Evolutionary conservation across 2,113 vertebrate genomes (phyloP), one percentile per base, ranked within the genome.

Genomic region (Speoplatyrhinus poulsoni): DNA sequence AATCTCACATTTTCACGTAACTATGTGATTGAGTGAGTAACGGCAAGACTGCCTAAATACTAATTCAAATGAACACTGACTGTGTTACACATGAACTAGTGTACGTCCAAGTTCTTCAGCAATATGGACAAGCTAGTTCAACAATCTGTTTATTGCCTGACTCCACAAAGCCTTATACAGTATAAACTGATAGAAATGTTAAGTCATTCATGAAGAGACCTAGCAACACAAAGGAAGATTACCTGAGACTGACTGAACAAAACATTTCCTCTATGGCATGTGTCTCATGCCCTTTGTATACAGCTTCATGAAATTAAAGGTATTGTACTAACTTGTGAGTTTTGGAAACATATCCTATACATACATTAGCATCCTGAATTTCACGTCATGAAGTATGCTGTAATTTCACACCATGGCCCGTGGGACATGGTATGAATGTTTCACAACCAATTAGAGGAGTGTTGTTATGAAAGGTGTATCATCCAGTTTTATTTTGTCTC

Each of bases 61-160:
- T 72, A 65, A 67, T 26, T 26, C 26, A 78, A 76, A 70, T 72
- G 86, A 89, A 85, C 81, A 81, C 19, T 69, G 72, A 76, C 64
- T 59, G 13, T 87, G 84, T 85, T 87, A 74, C 84, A 74, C 36
- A 41, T 41, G 36, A 5, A 41, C 36, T 41, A 41, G 36, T 8
- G 36, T 41, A 41, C 7, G 0, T 41, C 36, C 36, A 41, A 41
- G 4, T 41, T 41, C 36, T 41, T 4, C 36, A 41, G 36, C 7
- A 41, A 41, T 7, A 41, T 41, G 36, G 36, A 41, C 36, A 6
- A 6, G 36, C 36, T 41, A 41, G 19, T 19, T 19, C 19, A 19
- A 19, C 19, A 19, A 19, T 41, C 36, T 41, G 36, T 41, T 41
- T 0, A 2, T 41, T 41, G 36, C 36, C 36, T 7, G 36, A 41